Percentiles rank a stretch among this genome's conserved stretches.
phyloP scores from a whole-genome alignment of 2,113 vertebrate species.

The Alethe castanea region DNA sequence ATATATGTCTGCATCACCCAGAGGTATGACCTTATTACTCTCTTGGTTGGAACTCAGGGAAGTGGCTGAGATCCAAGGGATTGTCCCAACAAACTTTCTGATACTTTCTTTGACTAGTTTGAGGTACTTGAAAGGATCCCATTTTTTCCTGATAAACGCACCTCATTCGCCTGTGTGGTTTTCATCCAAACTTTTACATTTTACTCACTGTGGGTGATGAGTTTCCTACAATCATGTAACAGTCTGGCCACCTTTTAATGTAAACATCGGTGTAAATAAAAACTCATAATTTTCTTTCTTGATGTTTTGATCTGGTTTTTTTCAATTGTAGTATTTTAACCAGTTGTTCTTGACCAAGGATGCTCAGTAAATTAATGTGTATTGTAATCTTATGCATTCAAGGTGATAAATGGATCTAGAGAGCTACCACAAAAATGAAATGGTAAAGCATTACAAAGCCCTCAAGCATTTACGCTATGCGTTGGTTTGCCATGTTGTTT shows the following conservation, averaged over 20 bases:
- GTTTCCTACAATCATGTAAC: not conserved
- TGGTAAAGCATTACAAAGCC: not conserved
- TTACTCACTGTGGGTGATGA: not conserved
- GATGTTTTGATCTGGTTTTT: not conserved
- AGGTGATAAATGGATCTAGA: not conserved
- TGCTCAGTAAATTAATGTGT: not conserved
- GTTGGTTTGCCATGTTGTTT: not conserved
- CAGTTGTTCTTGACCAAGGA: not conserved
- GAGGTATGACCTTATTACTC: not conserved
- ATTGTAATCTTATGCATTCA: not conserved
- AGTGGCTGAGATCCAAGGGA: not conserved
- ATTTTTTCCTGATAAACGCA: not conserved
- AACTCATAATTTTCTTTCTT: not conserved
- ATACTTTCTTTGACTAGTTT: not conserved
- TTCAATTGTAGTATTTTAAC: not conserved
- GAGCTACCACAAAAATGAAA: not conserved
- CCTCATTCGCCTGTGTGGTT: not conserved
- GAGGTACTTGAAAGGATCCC: not conserved
- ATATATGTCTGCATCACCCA: not conserved
- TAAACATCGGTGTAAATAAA: not conserved
- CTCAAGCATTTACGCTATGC: not conserved
- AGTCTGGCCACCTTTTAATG: not conserved
- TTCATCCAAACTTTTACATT: not conserved
- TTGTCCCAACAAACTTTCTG: not conserved
- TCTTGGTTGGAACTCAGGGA: not conserved